Evolutionary conservation across 2,113 vertebrate species (phyloP).

Genomic region (Gavia stellata): DNA sequence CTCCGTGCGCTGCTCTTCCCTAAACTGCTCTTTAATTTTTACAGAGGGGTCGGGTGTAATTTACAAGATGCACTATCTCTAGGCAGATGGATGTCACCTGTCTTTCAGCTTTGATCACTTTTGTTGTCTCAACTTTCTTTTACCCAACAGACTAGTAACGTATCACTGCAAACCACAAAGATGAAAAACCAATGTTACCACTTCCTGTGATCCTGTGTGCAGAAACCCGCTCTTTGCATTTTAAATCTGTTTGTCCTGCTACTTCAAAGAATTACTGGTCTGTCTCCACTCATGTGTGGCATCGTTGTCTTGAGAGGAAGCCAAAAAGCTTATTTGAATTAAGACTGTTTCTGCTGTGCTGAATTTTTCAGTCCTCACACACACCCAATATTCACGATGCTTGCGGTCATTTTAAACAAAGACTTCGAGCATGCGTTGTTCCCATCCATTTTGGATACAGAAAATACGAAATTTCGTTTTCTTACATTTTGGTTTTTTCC

Average conservation of each 20-base stretch:
- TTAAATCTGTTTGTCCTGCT: neutral
- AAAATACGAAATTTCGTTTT: neutral
- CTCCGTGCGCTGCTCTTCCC: neutral
- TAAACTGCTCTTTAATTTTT: neutral
- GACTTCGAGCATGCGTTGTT: neutral
- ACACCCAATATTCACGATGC: neutral
- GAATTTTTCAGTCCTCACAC: neutral
- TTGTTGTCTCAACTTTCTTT: neutral
- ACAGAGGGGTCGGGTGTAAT: neutral
- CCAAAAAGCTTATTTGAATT: neutral
- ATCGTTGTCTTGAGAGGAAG: neutral
- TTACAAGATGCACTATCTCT: neutral
- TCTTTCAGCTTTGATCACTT: neutral
- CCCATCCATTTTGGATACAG: neutral
- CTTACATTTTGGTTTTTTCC: neutral
- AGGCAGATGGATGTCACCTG: neutral
- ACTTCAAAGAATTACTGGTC: neutral
- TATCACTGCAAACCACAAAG: neutral
- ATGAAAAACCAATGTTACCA: neutral
- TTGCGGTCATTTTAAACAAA: neutral
- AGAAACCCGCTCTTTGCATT: neutral
- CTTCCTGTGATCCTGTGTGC: neutral
- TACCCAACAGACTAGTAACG: fast-evolving
- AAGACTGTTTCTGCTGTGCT: neutral
- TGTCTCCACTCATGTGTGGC: neutral